Percentiles rank a stretch among this genome's conserved stretches.
Conservation (phyloP, 2,888 invertebrate species). For the Dryobotodes eremita region DNA sequence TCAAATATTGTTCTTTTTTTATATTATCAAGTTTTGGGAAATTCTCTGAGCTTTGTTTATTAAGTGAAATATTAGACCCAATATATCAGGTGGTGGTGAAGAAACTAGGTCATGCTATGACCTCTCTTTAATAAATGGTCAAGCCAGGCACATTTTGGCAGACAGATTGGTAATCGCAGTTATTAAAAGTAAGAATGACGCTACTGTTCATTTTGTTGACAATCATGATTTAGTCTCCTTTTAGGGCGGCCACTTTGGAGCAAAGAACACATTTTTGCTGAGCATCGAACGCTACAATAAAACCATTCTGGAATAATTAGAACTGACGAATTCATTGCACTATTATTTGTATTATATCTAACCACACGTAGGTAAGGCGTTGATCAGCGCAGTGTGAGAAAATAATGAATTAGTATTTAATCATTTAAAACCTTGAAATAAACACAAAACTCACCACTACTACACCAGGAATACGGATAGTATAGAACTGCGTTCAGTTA, state of each 20-base stretch:
- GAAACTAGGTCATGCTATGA: slow-evolving; percentile 14
- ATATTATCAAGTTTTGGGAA: neutral
- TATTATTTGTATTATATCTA: neutral
- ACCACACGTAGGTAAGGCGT: neutral
- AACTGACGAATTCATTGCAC: neutral
- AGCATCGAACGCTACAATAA: neutral
- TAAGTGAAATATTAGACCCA: slow-evolving; percentile 7
- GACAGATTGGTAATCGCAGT: neutral
- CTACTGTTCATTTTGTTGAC: neutral
- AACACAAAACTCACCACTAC: too few relatives aligned
- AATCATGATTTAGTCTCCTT: neutral
- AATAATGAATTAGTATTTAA: neutral
- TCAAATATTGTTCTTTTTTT: neutral
- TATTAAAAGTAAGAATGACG: neutral
- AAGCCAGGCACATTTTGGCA: neutral
- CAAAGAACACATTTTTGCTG: neutral
- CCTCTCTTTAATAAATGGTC: neutral
- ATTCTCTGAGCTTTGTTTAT: neutral
- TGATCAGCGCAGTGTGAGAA: neutral
- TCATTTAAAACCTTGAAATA: neutral
- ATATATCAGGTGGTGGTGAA: neutral
- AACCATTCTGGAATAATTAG: neutral
- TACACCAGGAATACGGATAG: too few relatives aligned
- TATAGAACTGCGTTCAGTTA: too few relatives aligned
- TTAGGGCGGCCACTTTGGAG: neutral